Conservation (phyloP, 2,888 invertebrate species). For the Pseudococcus viburni region DNA sequence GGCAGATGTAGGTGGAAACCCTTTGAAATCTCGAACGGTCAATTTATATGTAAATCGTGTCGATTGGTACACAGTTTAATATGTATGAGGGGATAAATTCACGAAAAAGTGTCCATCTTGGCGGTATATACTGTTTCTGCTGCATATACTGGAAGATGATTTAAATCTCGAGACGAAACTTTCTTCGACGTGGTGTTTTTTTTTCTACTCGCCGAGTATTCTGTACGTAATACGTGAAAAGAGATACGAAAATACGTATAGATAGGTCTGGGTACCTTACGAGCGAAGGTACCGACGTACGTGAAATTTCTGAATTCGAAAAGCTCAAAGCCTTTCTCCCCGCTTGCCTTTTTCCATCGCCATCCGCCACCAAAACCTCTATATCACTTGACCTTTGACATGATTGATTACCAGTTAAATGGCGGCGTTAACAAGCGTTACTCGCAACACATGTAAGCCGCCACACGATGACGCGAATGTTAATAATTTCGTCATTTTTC, state of each 20-base stretch:
- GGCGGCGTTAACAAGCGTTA: slow-evolving; percentile 17
- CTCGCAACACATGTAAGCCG: slow-evolving; percentile 22
- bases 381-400: slow-evolving; percentile 51
- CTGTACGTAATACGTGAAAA: background rate
- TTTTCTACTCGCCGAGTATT: background rate
- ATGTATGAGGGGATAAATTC: slow-evolving; percentile 38
- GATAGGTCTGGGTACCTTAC: too few species aligned
- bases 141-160: background rate
- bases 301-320: slow-evolving; percentile 1
- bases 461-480: slow-evolving; percentile 9
- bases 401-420: slow-evolving; percentile 45
- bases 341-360: background rate
- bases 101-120: slow-evolving; percentile 29
- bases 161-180: slow-evolving; percentile 5
- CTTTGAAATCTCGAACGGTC: slow-evolving; percentile 7
- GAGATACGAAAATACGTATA: background rate
- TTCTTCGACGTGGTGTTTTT: background rate
- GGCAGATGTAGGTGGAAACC: slow-evolving; percentile 16
- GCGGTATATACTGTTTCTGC: background rate
- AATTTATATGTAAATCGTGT: slow-evolving; percentile 39
- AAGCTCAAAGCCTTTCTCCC: background rate
- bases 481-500: slow-evolving; percentile 47
- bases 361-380: background rate
- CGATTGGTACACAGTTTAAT: slow-evolving; percentile 39
- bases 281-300: background rate